Evolutionary conservation across 2,797 vertebrate species (phyloP).

Genomic region (Crocidura indochinensis): DNA sequence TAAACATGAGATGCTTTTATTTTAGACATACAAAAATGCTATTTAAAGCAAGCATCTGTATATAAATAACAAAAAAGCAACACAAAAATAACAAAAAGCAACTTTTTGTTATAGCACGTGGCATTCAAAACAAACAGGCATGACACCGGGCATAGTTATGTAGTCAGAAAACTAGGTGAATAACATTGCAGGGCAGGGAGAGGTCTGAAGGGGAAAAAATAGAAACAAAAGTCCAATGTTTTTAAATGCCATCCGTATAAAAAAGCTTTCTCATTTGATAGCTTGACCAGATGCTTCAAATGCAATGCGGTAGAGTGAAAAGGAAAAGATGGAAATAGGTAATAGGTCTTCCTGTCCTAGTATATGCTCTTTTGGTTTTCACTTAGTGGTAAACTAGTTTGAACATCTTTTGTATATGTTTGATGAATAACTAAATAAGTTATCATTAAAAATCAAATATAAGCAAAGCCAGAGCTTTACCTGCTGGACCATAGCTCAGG

Average conservation of each 20-base stretch:
- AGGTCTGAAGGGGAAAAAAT: conserved; percentile 77
- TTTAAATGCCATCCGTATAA: conserved; percentile 75
- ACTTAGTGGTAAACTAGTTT: not conserved
- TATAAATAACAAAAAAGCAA: conserved; percentile 88
- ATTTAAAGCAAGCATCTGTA: conserved; percentile 90
- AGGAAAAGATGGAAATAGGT: conserved; percentile 48
- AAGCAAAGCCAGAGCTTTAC: too few species aligned
- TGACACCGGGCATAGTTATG: conserved; percentile 87
- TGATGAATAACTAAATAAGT: not conserved
- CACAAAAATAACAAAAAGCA: conserved; percentile 75
- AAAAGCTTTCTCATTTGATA: conserved; percentile 52
- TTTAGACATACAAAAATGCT: conserved; percentile 91
- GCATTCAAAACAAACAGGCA: conserved; percentile 89
- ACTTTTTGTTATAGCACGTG: conserved; percentile 89
- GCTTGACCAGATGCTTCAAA: conserved; percentile 74
- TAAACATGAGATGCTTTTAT: conserved; percentile 92
- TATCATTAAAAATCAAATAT: too few species aligned
- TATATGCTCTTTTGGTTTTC: conserved; percentile 38
- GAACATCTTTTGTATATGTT: conserved; percentile 53
- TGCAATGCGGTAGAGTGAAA: conserved; percentile 64
- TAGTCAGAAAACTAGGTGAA: conserved; percentile 87
- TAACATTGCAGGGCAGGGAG: conserved; percentile 77
- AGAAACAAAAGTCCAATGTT: conserved; percentile 86
- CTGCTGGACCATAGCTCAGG: too few species aligned
- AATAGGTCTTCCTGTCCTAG: conserved; percentile 27